phyloP scores from a whole-genome alignment of 2,888 invertebrate species.

The Plebejus melissa region DNA sequence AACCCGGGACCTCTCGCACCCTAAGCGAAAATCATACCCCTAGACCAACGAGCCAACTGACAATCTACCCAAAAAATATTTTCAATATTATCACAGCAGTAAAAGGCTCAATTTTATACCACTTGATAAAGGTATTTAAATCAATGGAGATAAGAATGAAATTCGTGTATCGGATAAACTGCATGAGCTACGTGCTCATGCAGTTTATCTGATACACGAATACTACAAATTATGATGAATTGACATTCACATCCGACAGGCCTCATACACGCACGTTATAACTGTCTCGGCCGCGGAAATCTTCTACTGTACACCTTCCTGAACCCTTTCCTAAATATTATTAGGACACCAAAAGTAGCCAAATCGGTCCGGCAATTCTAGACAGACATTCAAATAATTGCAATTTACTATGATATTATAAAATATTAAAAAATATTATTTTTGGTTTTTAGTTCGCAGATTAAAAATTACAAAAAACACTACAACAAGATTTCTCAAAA shows the following conservation, averaged over 20 bases:
- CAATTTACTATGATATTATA: too few species aligned
- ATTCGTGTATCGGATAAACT: background rate
- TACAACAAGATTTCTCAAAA: too few species aligned
- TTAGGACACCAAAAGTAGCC: too few species aligned
- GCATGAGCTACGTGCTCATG: too few species aligned
- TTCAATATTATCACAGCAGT: background rate
- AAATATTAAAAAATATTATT: too few species aligned
- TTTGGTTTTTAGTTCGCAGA: too few species aligned
- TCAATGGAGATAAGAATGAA: background rate
- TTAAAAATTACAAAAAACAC: too few species aligned
- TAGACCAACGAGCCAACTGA: conserved; percentile 75
- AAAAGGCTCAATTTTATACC: background rate
- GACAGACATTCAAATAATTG: too few species aligned
- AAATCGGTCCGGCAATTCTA: too few species aligned
- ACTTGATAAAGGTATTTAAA: background rate
- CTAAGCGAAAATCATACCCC: conserved; percentile 80
- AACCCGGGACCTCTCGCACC: conserved; percentile 80
- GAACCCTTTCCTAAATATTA: too few species aligned
- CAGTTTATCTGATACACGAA: too few species aligned
- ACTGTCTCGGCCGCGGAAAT: background rate
- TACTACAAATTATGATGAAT: background rate
- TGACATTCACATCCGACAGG: background rate
- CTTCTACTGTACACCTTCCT: too few species aligned
- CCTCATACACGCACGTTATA: background rate
- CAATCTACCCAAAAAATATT: background rate